phyloP scores from a whole-genome alignment of 2,797 vertebrate genomes.

The Dipus sagitta region DNA sequence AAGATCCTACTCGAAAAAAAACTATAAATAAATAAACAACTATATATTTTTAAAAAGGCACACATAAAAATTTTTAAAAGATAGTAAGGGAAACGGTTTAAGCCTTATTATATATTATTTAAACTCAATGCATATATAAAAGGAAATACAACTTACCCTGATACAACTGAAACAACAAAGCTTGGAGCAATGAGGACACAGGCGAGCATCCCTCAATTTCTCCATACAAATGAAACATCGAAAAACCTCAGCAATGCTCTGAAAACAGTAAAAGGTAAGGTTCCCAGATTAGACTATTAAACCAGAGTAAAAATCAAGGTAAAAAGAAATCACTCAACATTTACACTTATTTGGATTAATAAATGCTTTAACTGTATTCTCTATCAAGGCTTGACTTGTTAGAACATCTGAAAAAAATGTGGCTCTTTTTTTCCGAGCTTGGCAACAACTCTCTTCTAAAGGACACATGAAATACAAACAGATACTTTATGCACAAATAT shows the following conservation, averaged over 20 bases:
- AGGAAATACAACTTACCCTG: conserved; percentile 90
- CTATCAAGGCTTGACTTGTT: not conserved
- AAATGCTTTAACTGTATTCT: conserved; percentile 38
- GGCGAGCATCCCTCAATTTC: conserved; percentile 97
- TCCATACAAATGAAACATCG: conserved; percentile 99
- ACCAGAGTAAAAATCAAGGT: conserved; percentile 39
- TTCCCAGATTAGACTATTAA: conserved; percentile 21
- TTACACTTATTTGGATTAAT: conserved; percentile 34
- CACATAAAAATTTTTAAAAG: too few relatives aligned
- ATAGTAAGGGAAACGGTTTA: too few relatives aligned
- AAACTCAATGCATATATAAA: not conserved
- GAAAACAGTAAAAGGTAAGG: conserved; percentile 64
- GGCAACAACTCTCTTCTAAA: conserved; percentile 27
- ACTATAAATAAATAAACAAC: too few relatives aligned
- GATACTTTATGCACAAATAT: conserved; percentile 45
- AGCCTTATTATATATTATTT: too few relatives aligned
- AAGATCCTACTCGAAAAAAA: too few relatives aligned
- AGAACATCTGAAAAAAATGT: conserved; percentile 9
- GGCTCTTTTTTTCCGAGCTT: conserved; percentile 9
- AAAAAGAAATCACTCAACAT: conserved; percentile 18
- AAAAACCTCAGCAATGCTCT: conserved; percentile 99
- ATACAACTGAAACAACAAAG: conserved; percentile 99
- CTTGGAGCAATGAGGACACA: conserved; percentile 99
- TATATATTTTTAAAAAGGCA: too few relatives aligned
- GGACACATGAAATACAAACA: conserved; percentile 46